Base-by-base conservation (phyloP, 2,113 vertebrate genomes). In the Anoura caudifer region DNA sequence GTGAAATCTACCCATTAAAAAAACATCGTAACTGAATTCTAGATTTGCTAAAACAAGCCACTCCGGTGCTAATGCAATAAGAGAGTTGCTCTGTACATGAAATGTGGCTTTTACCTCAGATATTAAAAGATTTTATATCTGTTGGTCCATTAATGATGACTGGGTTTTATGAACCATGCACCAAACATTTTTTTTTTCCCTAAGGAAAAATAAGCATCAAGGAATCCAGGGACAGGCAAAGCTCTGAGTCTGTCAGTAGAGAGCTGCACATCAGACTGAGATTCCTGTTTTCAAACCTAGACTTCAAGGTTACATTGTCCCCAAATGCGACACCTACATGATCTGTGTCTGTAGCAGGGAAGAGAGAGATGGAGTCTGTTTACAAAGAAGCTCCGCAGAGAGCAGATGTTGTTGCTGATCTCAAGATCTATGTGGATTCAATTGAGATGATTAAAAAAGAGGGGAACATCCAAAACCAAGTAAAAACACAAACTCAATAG, bases 31-130 rank as follows among this genome's bases (percentile, higher is more conserved):
- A 87, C 19, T 92, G 36, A 95, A 85, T 95, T 86, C 82, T 63
- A 81, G 56, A 83, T 95, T 87, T 94, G 47, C 56, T 56, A 65
- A 95, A 95, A 92, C 50, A 94, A 90, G 73, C 67, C 43, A 79
- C 41, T 95, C 15, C 63, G 6, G 26, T 82, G 87, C 33, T 75
- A 87, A 87, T 61, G 45, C 26, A 92, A n/a, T 80, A 41, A 87
- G 52, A 89, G 73, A 11, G n/a, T 17, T 94, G 28, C 14, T 88
- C 87, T 86, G 31, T 43, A 65, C 36, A 69, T 69, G 86, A 83
- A 76, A 80, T 59, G 50, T 26, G 70, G 22, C 28, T 83, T 96
- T 95, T 41, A 72, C 31, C 33, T 59, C 31, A 92, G 61, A 47
- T 76, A 82, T 92, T 70, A 19, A 77, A 92, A 92, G 22, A 41